Base-by-base conservation (phyloP, 2,797 vertebrate species). In the Schizothorax lantsangensis region DNA sequence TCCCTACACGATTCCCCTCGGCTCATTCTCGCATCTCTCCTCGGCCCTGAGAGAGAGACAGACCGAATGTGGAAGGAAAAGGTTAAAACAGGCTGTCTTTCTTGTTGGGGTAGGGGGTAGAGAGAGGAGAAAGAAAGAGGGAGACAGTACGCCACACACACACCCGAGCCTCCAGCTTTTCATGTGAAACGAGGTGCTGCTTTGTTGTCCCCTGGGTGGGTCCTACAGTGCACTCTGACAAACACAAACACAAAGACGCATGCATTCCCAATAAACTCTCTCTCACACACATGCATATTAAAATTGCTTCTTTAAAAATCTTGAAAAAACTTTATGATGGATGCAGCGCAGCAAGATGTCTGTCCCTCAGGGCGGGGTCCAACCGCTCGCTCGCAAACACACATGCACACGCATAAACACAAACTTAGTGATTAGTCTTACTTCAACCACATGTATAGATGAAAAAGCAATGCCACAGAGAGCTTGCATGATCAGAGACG, bases 111-210 rank as follows among this genome's bases (percentile, higher is more conserved):
- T 84, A 69, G 81, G 88, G 88, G 64, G 85, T 88, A 87, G 78
- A 86, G 82, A 84, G 79, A 79, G 59, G 17, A 85, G 36, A 89
- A 52, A 80, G 52, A 83, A 45, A 47, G 38, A 52, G 26, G 30
- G 78, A 83, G 68, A 79, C 57, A 68, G 79, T 30, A 64, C 45
- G 80, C 30, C 26, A 36, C 49, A 33, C 57, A 30, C 30, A 62
- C 49, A 78, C 87, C 72, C 73, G 86, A 93, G 91, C 91, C 87
- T 14, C 49, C 90, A 88, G 91, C 92, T 93, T 95, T 95, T 94
- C 92, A 95, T 95, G 92, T 95, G 93, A 93, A 94, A 94, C 92
- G 93, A 95, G 93, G 94, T 94, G 91, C 92, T 89, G 92, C 93
- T 93, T 91, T 91, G 89, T 90, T 92, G 92, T 95, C 95, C 94